Evolutionary conservation across 2,113 vertebrate genomes (phyloP), one percentile per base, ranked within the genome.

Genomic region (Xenopus borealis): DNA sequence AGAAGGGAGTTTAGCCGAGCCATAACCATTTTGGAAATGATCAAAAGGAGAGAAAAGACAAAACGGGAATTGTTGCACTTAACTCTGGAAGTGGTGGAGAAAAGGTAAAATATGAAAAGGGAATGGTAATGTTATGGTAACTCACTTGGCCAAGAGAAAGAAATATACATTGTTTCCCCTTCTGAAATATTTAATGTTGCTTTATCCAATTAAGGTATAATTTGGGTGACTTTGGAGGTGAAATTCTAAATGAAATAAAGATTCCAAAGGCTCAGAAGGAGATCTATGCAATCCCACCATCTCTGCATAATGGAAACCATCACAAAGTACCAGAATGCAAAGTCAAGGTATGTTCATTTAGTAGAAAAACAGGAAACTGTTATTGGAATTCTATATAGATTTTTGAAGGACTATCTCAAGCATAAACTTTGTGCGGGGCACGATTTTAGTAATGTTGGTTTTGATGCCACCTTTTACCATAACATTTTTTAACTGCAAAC

Each of bases 1-100:
- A 92, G 95, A 82, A 89, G 94, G 72, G 95, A 96, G 80, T 95
- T 97, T 80, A 96, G 95, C 82, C 92, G 94, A 84, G 94, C 94
- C 74, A 94, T 96, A 85, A 95, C 94, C 30, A 96, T 96, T 86
- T 80, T 97, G 85, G 94, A 97, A 88, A 97, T 97, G 95, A 93
- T 97, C 84, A 96, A 96, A 83, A 94, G 94, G 73, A 90, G 95
- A 79, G 95, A 97, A 72, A 96, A 96, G 82, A 93, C 93, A 76
- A 97, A 97, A 82, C 86, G 94, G 20, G 94, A 97, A 85, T 86
- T 97, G 75, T 86, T 97, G 85, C 94, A 96, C 89, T 93, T 97
- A 81, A 96, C 95, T 0, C 87, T 96, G 82, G 94, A 96, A 86
- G 94, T 96, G 85, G 92, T 94, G 78, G 95, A 96, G 84, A 96